A percentile compares a stretch with the other conserved stretches of the same genome.
Evolutionary conservation across 2,888 invertebrate species (phyloP).

Genomic region (Julus scanicus): DNA sequence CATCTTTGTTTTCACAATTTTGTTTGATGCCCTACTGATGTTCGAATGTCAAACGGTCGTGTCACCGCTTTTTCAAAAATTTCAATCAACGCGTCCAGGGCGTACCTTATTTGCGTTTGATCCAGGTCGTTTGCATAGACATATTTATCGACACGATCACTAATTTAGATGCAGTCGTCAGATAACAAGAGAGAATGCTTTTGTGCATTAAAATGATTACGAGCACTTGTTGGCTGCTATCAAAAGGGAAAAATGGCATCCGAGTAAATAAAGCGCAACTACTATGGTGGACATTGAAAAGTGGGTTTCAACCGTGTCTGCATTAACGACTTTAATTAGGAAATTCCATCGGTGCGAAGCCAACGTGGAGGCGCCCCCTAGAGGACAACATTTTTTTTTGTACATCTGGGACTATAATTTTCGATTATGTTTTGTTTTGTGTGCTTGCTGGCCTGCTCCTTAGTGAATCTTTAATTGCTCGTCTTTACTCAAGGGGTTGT

Average conservation of each 20-base stretch:
- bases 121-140: slow-evolving; percentile 35
- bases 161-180: slow-evolving; percentile 20
- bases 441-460: slow-evolving; percentile 1
- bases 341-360: not conserved
- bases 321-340: slow-evolving; percentile 34
- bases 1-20: not conserved
- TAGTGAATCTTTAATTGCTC: slow-evolving; percentile 38
- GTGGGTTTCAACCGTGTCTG: slow-evolving; percentile 17
- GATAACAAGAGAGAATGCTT: slow-evolving; percentile 8
- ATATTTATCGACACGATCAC: not conserved
- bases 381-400: not conserved
- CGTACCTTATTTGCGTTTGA: slow-evolving; percentile 10
- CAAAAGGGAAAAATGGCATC: slow-evolving; percentile 29
- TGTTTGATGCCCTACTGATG: not conserved
- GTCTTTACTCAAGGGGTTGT: slow-evolving; percentile 36
- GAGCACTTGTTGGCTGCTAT: not conserved
- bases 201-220: slow-evolving; percentile 24
- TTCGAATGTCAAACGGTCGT: not conserved
- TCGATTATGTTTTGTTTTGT: slow-evolving; percentile 46
- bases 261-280: not conserved
- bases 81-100: slow-evolving; percentile 21
- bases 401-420: slow-evolving; percentile 30
- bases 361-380: slow-evolving; percentile 17
- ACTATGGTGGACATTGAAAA: slow-evolving; percentile 38
- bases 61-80: not conserved